A percentile compares a stretch with the other conserved stretches of the same genome.
Conservation (phyloP, 2,888 invertebrate genomes). For the Patella pellucida region DNA sequence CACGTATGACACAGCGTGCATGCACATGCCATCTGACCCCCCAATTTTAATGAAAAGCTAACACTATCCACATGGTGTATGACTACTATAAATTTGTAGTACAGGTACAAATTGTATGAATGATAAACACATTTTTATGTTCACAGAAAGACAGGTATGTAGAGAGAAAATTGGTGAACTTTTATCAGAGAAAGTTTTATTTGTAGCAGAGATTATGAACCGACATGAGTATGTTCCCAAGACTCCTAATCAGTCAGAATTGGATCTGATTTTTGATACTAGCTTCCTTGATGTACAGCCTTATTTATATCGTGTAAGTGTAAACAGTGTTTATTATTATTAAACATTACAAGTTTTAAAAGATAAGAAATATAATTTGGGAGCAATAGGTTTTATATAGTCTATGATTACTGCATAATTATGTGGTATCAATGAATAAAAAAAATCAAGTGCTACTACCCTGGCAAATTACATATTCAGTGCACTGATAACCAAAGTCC, state of each 20-base stretch:
- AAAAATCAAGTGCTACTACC: too few species aligned
- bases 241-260: conserved; percentile 91
- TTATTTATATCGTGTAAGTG: conserved; percentile 90
- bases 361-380: neutral
- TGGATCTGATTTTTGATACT: conserved; percentile 95
- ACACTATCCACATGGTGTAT: neutral
- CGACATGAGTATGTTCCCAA: conserved; percentile 96
- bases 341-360: neutral
- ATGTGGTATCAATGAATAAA: too few species aligned
- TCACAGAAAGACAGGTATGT: conserved; percentile 83
- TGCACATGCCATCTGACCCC: too few species aligned
- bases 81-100: neutral
- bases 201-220: conserved; percentile 95
- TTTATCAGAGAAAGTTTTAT: conserved; percentile 91
- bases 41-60: neutral
- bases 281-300: conserved; percentile 94
- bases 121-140: neutral
- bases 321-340: neutral
- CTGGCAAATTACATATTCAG: too few species aligned
- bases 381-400: neutral
- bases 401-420: too few species aligned
- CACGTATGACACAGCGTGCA: too few species aligned
- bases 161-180: conserved; percentile 78
- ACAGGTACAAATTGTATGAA: neutral
- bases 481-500: too few species aligned